These are phyloP conservation scores for Operophtera brumata DNA, from an alignment of 2,888 invertebrate species.

Conservation along the genomic window DNA sequence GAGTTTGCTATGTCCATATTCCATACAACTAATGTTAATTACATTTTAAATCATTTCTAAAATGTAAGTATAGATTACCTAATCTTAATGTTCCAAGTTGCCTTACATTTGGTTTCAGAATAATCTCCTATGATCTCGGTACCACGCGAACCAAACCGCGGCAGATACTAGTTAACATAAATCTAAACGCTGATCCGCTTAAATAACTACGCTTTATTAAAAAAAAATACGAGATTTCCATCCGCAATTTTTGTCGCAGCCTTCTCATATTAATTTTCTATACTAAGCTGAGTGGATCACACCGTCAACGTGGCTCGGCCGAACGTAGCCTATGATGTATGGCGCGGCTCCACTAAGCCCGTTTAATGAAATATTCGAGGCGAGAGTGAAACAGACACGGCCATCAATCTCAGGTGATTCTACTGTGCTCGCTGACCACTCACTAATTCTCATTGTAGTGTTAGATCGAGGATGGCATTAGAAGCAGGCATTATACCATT, in stretches of 20 bases:
- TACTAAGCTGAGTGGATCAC: slow-evolving; percentile 73
- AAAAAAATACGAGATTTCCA: slow-evolving; percentile 21
- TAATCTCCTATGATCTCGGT: too few species aligned
- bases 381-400: slow-evolving; percentile 66
- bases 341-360: slow-evolving; percentile 63
- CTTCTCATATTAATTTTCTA: slow-evolving; percentile 69
- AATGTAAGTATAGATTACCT: too few species aligned
- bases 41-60: too few species aligned
- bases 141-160: too few species aligned
- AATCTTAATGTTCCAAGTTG: too few species aligned
- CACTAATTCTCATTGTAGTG: slow-evolving; percentile 38
- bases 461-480: slow-evolving; percentile 14
- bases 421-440: slow-evolving; percentile 47
- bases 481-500: slow-evolving; percentile 9
- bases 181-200: background rate
- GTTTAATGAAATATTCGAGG: slow-evolving; percentile 76
- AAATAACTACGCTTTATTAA: background rate
- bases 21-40: too few species aligned
- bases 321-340: slow-evolving; percentile 72
- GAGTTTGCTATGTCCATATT: too few species aligned
- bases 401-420: slow-evolving; percentile 71
- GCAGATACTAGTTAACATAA: background rate
- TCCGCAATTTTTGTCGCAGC: slow-evolving; percentile 46
- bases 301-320: slow-evolving; percentile 63
- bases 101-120: too few species aligned